Evolutionary conservation across 2,113 vertebrate species (phyloP), one percentile per base, ranked within the genome.

Genomic region (Macquaria ambigua): DNA sequence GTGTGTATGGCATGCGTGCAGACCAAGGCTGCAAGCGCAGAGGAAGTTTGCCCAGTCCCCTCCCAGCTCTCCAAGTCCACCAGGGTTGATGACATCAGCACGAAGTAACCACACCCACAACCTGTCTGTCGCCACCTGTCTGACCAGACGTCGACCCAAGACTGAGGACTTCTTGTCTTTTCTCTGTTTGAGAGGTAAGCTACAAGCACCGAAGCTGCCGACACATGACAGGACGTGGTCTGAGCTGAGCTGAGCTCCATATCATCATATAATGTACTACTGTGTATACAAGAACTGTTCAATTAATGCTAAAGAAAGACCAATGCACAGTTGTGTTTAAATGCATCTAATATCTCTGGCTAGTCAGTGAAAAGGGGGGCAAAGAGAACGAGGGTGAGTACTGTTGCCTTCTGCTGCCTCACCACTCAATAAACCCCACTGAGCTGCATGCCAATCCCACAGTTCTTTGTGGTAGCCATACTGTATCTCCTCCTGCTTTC

Each of bases 81-180:
- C 79, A 0, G 43, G 56, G 46, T 62, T 71, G 73, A 77, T 68
- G 70, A 25, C 66, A 48, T 50, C 83, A 53, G 11, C 75, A n/a
- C 81, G 14, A 5, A 63, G 20, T n/a, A 80, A 82, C 67, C 77
- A 89, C 58, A 23, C 31, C 67, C 81, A 87, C 82, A 89, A 34
- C 71, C 56, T 85, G 25, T 46, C 87, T 1, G 68, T 80, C 0
- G 89, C 88, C 82, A 90, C 84, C n/a, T 90, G 87, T 82, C 79
- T 92, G 50, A 90, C 82, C 25, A 63, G 89, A 71, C 80, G 82
- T 25, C 84, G 67, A 43, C 90, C 92, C 11, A 93, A 93, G 81
- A 93, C 92, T 0, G 92, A 93, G 52, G 92, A 93, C 75, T 93
- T 93, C 84, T 20, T 93, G 75, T 92, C 92, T n/a, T 93, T 93